phyloP scores from a whole-genome alignment of 2,888 invertebrate genomes.

The Leptopterna dolabrata region DNA sequence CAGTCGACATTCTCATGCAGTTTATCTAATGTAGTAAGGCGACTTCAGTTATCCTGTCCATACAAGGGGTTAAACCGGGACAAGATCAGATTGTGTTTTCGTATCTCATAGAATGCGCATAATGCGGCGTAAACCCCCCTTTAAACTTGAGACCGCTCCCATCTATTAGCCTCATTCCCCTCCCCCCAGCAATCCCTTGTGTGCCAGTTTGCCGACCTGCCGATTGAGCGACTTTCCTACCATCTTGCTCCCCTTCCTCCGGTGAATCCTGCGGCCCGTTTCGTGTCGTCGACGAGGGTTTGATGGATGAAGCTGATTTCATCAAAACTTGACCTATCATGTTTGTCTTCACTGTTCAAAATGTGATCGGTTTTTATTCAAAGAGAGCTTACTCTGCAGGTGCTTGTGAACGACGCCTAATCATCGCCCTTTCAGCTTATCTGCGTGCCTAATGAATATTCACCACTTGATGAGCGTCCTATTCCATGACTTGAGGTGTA shows the following conservation, averaged over 20 bases:
- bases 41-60: neutral
- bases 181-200: neutral
- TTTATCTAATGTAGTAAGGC: neutral
- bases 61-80: neutral
- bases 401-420: too few relatives aligned
- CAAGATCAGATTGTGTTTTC: neutral
- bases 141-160: constrained; percentile 29
- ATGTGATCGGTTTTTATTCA: too few relatives aligned
- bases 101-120: neutral
- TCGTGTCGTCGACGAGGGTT: neutral
- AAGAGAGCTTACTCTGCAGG: too few relatives aligned
- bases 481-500: too few relatives aligned
- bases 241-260: neutral
- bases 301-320: neutral
- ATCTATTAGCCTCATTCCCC: constrained; percentile 33
- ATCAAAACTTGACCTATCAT: neutral
- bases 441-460: too few relatives aligned
- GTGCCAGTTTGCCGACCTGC: constrained; percentile 13
- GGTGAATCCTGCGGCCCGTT: neutral
- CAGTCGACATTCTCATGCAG: neutral
- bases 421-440: too few relatives aligned
- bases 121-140: constrained; percentile 1
- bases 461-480: too few relatives aligned
- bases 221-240: constrained; percentile 31
- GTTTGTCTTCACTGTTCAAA: neutral